Base-by-base conservation (phyloP, 35 echinoderm and acorn worm genomes). In the Apostichopus californicus region DNA sequence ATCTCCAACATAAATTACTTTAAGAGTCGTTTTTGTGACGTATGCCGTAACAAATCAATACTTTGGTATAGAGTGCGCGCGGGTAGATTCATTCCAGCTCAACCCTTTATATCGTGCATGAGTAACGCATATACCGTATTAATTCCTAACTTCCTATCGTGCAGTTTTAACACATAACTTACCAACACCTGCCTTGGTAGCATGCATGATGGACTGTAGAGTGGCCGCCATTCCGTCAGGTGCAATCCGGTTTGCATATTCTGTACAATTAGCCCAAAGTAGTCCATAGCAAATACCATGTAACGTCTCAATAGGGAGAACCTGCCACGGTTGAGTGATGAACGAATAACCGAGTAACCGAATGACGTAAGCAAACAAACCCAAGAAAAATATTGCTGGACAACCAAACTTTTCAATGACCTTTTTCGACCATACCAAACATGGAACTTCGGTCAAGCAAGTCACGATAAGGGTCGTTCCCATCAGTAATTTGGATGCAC, bases 221-320 rank as follows among this genome's bases (percentile, higher is more conserved):
- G 93, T 97, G 13, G 93, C 86, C 1, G 90, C 91, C 95, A 97
- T 93, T 3, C 95, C 95, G 10, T 91, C 90, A 46, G 95, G 95
- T 70, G 95, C 91, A 14, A 93, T 91, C n/a, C 83, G 59, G 77
- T 77, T 94, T 23, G 85, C 91, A 78, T 94, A 97, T 59, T 77
- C 78, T 75, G 91, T 94, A 61, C 91, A 86, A 14, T 93, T 86
- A 71, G 95, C 83, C 93, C 93, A 97, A 9, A 97, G 26, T 23
- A 90, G 61, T 70, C 95, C 95, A 93, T 90, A 97, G 24, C 83
- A 92, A 12, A 97, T 75, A 5, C 95, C 95, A 83, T 97, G 95
- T 53, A 97, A 85, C 1, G 88, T 59, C 71, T 92, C 95, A 5
- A 97, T 63, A 54, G 93, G 91, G 24, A 94, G 79, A 34, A 94